Evolutionary conservation across 2,797 vertebrate genomes (phyloP).

Genomic region (Gobionotothen gibberifrons): DNA sequence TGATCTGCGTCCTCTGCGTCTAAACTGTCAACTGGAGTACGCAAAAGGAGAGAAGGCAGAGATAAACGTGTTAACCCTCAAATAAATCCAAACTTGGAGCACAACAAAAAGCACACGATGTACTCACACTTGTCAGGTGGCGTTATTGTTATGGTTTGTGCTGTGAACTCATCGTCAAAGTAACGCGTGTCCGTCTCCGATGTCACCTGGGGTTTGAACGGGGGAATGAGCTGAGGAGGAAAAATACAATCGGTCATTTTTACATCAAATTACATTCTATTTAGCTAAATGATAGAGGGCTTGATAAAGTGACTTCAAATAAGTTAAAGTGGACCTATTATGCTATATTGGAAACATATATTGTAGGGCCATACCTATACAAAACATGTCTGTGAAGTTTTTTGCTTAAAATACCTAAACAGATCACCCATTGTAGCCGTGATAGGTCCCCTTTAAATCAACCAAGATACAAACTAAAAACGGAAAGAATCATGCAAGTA

Average conservation of each 20-base stretch:
- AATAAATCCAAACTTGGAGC: neutral
- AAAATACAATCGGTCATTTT: neutral
- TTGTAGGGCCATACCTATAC: no score
- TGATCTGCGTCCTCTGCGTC: slow-evolving; percentile 89
- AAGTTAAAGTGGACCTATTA: no score
- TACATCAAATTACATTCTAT: neutral
- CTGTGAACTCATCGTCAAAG: slow-evolving; percentile 96
- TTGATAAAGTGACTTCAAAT: no score
- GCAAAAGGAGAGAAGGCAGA: slow-evolving; percentile 21
- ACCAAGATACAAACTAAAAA: no score
- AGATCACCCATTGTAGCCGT: no score
- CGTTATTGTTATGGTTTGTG: slow-evolving; percentile 95
- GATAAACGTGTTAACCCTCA: neutral
- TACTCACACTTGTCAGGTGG: slow-evolving; percentile 90
- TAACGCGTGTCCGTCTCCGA: slow-evolving; percentile 95
- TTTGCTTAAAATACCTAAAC: no score
- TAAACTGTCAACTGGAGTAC: slow-evolving; percentile 88
- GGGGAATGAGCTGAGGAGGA: slow-evolving; percentile 87
- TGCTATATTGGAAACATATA: no score
- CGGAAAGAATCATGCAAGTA: no score
- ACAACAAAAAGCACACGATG: neutral
- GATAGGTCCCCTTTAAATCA: no score
- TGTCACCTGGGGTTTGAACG: slow-evolving; percentile 95
- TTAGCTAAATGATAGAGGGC: no score
- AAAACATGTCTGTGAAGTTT: no score